A percentile compares a stretch with the other conserved stretches of the same genome.
These are phyloP conservation scores for Philonicus albiceps DNA, from an alignment of 2,888 invertebrate species.

Conservation along the genomic window DNA sequence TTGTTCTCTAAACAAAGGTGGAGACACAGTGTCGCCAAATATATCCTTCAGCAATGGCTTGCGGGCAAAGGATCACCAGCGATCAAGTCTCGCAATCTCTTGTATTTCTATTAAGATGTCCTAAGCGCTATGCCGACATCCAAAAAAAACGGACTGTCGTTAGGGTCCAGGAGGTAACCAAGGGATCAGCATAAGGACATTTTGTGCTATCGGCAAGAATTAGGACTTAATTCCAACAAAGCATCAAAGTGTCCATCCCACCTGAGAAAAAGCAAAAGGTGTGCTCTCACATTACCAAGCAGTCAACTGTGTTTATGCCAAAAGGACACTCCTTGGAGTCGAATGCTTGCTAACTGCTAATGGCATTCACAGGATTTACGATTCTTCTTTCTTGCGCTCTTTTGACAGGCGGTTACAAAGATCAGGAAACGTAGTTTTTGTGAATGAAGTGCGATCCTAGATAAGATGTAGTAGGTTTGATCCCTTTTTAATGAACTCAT, in stretches of 20 bases:
- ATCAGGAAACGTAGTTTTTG: conserved; percentile 47
- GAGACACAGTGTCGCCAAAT: conserved; percentile 54
- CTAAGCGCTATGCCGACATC: not conserved
- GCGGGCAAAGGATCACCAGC: conserved; percentile 41
- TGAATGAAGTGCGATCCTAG: conserved; percentile 43
- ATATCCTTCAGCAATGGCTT: conserved; percentile 50
- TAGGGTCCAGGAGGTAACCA: conserved; percentile 26
- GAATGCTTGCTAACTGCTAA: conserved; percentile 33
- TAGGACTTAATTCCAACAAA: conserved; percentile 45
- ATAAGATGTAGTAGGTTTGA: conserved; percentile 27
- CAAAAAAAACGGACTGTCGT: conserved; percentile 26
- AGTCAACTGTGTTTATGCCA: conserved; percentile 45
- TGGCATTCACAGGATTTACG: conserved; percentile 26
- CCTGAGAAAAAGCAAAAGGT: conserved; percentile 35
- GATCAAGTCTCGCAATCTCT: conserved; percentile 30
- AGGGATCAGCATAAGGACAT: conserved; percentile 23
- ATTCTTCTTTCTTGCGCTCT: conserved; percentile 10
- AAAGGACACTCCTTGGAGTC: conserved; percentile 19
- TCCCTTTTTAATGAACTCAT: conserved; percentile 46
- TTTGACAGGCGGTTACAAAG: conserved; percentile 42
- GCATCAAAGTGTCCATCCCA: conserved; percentile 22
- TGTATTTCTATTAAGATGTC: conserved; percentile 33
- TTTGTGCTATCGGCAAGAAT: conserved; percentile 23
- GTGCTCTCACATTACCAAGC: conserved; percentile 26
- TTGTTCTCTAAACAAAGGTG: conserved; percentile 53